Conservation (phyloP, 2,113 vertebrate genomes). For the Trachemys scripta region DNA sequence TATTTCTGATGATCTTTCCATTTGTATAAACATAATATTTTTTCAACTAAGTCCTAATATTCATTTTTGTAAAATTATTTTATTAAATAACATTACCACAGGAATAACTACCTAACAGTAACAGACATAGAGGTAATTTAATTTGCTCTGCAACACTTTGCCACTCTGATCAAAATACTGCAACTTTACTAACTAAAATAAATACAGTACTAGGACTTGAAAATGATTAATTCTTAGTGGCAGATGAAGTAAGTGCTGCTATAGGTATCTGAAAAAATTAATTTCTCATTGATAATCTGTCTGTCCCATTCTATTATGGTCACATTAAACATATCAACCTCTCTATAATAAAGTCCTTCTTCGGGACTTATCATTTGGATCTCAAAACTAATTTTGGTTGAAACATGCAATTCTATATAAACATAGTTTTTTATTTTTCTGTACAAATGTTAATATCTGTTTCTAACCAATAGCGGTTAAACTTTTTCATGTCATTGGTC, state of each 20-base stretch:
- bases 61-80: background rate
- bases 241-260: background rate
- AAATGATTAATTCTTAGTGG: background rate
- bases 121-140: background rate
- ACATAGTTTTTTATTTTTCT: background rate
- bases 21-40: background rate
- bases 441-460: background rate
- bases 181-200: background rate
- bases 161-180: background rate
- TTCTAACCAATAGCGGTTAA: background rate
- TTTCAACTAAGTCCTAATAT: background rate
- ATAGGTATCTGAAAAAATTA: fast-evolving
- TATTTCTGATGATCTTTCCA: background rate
- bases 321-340: background rate
- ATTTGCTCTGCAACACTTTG: background rate
- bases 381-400: background rate
- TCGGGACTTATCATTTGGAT: background rate
- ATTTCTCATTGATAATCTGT: background rate
- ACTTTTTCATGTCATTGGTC: background rate
- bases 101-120: background rate
- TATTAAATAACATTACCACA: fast-evolving
- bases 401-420: background rate
- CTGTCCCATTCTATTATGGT: background rate
- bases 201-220: background rate
- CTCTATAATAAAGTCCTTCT: background rate